phyloP scores from a whole-genome alignment of 2,797 vertebrate species.

The Rhinichthys osculus region DNA sequence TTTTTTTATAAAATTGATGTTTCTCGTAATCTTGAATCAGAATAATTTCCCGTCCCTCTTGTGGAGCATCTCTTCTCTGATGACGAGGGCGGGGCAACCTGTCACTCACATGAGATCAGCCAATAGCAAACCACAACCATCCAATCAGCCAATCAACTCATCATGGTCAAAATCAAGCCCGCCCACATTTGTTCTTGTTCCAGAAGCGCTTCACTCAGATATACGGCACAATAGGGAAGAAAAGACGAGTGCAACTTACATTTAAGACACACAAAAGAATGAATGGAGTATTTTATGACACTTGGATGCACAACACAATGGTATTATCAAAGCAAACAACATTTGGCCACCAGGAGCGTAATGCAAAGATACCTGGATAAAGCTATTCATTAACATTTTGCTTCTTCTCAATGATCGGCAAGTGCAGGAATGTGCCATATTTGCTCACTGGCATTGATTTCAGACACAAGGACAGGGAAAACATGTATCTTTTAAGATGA shows the following conservation, averaged over 20 bases:
- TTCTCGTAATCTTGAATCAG: background rate
- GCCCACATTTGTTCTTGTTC: background rate
- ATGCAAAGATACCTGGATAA: background rate
- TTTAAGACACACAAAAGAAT: background rate
- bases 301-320: background rate
- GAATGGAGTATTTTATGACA: background rate
- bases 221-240: background rate
- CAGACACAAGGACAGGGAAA: background rate
- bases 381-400: background rate
- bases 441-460: background rate
- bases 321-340: background rate
- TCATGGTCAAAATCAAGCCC: background rate
- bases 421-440: background rate
- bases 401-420: background rate
- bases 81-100: background rate
- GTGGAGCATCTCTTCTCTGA: background rate
- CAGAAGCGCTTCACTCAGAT: background rate
- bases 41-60: background rate
- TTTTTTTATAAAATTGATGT: background rate
- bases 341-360: background rate
- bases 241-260: background rate
- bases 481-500: background rate
- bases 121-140: background rate
- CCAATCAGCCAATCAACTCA: background rate
- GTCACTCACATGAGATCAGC: background rate